Base-by-base conservation (phyloP, 2,888 invertebrate species). In the Candidula unifasciata region DNA sequence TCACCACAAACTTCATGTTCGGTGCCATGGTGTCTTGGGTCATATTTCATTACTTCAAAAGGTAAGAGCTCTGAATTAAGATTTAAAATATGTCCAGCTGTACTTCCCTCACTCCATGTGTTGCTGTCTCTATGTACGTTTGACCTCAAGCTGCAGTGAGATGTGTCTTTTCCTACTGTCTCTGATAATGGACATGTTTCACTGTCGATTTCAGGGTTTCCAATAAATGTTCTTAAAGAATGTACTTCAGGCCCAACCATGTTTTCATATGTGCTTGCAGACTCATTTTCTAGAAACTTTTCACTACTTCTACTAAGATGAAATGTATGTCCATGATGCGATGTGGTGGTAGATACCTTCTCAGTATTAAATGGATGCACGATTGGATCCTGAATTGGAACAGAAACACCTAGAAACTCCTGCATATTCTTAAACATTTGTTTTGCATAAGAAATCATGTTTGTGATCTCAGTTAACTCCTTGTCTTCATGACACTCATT, bases 391-490 rank as follows among this genome's bases (percentile, higher is more conserved):
- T 54, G 54, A 54, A 16, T 21, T 54, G 74, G 54, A 74, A 21
- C 33, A 33, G 33, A 18, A 54, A 27, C 44, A 10, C 74, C 74
- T 74, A 74, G 54, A 5, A 30, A 74, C 30, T 54, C 27, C 24
- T 16, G 24, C 54, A 54, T 74, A 54, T 18, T 74, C 54, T 74
- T 74, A 52, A 74, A 54, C 21, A 74, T 54, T 33, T 74, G 64
- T 30, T 78, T 64, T 60, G 77, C 77, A 60, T 64, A 35, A 78
- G 35, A 60, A 64, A 37, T 64, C 77, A 78, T 64, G 64, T n/a
- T 27, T n/a, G 30, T 64, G 57, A 78, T 16, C 16, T 78, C 64
- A n/a, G n/a, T n/a, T n/a, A n/a, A n/a, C n/a, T 64, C 60, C 60
- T 78, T 60, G 13, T 77, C 77, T 24, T 64, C 77, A 78, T n/a